Base-by-base conservation (phyloP, 2,888 invertebrate genomes). In the Papilio demoleus region DNA sequence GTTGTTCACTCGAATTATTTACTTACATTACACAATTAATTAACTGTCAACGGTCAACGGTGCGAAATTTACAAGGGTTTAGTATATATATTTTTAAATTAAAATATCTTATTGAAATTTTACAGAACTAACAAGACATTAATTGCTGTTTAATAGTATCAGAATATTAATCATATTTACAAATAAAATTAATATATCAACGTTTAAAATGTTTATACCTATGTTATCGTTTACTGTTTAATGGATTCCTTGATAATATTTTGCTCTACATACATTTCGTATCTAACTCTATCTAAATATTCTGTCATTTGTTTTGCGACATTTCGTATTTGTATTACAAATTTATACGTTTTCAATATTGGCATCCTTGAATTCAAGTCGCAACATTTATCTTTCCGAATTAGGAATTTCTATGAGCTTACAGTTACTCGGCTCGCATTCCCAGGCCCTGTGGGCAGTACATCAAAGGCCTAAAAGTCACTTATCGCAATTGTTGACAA, bases 1-100 rank as follows among this genome's bases (percentile, higher is more conserved):
- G 38, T 60, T 66, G 66, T 66, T 66, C 36, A 60, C 36, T 38
- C 36, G 17, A 24, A 66, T 50, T 66, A 60, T 60, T 66, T 50
- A 66, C 45, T 59, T 53, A 53, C 64, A 38, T 42, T 22, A 42
- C 56, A 58, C 47, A 60, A 66, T 47, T 60, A 22, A 60, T 47
- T 47, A 27, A 47, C 34, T 22, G 38, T 66, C 50, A 60, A 60
- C 60, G 38, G 50, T 64, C 63, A 38, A 27, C 53, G 53, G 53
- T 31, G 31, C 53, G 31, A 31, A 31, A 56, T 17, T n/a, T 31
- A 17, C 31, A 31, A 31, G 53, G 53, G 31, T 53, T 53, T 27
- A 19, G 19, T 22, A 11, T 47, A n/a, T 40, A 4, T 17, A 40
- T 4, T 2, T 40, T 40, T 40, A n/a, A 40, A 40, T 40, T 40